phyloP scores from a whole-genome alignment of 2,113 vertebrate species.

The Xiphophorus hellerii region DNA sequence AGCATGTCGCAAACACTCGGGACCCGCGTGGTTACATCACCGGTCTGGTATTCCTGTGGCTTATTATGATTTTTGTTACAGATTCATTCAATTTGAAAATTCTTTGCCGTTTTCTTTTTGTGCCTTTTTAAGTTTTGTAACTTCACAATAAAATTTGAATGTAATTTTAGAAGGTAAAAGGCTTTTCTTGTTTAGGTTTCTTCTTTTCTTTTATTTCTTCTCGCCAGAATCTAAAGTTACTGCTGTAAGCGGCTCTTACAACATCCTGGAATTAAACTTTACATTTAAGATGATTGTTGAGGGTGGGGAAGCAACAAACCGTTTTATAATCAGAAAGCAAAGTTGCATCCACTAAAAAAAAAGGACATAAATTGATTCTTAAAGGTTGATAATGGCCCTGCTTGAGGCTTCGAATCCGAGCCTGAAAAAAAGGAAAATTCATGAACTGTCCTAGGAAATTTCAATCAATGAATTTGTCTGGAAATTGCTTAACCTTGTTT shows the following conservation, averaged over 20 bases:
- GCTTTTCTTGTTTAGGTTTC: constrained; percentile 12
- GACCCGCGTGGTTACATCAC: constrained; percentile 2
- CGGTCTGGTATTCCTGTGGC: constrained; percentile 4
- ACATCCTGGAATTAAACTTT: neutral
- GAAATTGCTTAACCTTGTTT: neutral
- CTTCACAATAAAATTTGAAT: constrained; percentile 11
- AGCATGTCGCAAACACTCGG: constrained; percentile 10
- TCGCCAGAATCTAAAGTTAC: constrained; percentile 40
- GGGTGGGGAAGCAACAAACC: too few species aligned
- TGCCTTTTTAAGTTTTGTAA: constrained; percentile 35
- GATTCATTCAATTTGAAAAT: constrained; percentile 4
- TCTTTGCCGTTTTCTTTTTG: constrained; percentile 48
- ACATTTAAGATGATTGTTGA: neutral
- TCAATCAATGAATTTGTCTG: neutral
- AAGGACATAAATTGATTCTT: neutral
- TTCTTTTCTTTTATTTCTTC: constrained; percentile 3
- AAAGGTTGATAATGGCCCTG: neutral
- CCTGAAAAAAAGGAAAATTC: neutral
- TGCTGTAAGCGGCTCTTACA: constrained; percentile 12
- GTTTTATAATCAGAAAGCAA: neutral
- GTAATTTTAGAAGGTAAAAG: constrained; percentile 12
- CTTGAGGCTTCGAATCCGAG: neutral
- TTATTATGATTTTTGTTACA: neutral
- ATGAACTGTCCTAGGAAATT: neutral
- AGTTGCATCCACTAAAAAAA: neutral